Percentiles rank a stretch among this genome's conserved stretches.
Conservation (phyloP, 2,113 vertebrate genomes). For the Mohoua ochrocephala region DNA sequence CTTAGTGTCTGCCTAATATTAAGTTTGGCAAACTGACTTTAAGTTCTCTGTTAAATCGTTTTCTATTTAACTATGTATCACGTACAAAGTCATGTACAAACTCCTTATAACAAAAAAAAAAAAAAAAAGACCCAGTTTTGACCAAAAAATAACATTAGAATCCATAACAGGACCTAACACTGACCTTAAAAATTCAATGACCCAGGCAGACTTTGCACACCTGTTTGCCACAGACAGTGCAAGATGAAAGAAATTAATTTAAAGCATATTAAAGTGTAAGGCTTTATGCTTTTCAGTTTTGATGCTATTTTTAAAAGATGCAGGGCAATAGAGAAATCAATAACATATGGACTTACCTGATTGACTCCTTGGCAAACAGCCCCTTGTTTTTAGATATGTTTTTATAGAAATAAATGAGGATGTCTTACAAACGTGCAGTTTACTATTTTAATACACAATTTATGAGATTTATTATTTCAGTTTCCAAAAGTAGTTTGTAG, state of each 20-base stretch:
- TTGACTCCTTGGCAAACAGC: neutral
- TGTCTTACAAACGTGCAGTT: neutral
- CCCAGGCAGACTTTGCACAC: neutral
- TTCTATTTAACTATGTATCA: neutral
- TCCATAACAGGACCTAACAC: neutral
- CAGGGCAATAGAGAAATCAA: slow-evolving; percentile 14
- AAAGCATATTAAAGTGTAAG: neutral
- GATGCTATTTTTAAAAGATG: slow-evolving; percentile 26
- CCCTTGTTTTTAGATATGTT: neutral
- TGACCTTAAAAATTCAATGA: neutral
- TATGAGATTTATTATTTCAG: slow-evolving; percentile 21
- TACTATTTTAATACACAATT: slow-evolving; percentile 25
- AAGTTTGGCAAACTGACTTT: neutral
- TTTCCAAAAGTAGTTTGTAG: slow-evolving; percentile 36
- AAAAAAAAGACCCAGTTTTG: neutral
- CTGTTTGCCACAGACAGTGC: neutral
- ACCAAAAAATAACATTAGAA: neutral
- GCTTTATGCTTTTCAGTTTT: slow-evolving; percentile 25
- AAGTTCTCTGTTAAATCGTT: neutral
- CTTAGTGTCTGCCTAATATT: neutral
- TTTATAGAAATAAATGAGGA: neutral
- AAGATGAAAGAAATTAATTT: slow-evolving; percentile 11
- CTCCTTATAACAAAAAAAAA: neutral
- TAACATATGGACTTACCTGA: neutral
- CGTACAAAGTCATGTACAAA: neutral